These are phyloP conservation scores for Pipa parva DNA, from an alignment of 2,113 vertebrate species.

Conservation along the genomic window DNA sequence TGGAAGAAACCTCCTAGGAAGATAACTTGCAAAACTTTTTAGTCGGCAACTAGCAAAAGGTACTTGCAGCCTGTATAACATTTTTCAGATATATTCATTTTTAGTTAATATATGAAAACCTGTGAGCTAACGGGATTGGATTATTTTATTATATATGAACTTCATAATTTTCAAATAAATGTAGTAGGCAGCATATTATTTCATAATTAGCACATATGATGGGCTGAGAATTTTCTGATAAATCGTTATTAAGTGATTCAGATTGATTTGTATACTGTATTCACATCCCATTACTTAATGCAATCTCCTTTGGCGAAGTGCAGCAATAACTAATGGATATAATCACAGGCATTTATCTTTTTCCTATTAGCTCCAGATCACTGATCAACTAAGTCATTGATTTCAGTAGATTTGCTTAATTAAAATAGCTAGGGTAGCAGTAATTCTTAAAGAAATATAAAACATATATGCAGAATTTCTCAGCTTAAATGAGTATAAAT, in stretches of 20 bases:
- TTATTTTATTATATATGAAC: background rate
- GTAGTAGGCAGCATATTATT: slow-evolving; percentile 2
- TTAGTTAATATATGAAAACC: too few species aligned
- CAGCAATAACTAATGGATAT: slow-evolving; percentile 27
- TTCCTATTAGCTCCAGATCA: slow-evolving; percentile 36
- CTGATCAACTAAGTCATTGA: slow-evolving; percentile 38
- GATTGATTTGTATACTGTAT: slow-evolving; percentile 14
- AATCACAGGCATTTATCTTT: slow-evolving; percentile 39
- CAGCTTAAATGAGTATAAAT: too few species aligned
- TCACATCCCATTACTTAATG: slow-evolving; percentile 3
- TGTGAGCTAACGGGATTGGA: too few species aligned
- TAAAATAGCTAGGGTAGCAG: slow-evolving; percentile 19
- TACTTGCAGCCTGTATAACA: too few species aligned
- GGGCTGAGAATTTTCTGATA: background rate
- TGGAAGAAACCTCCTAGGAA: too few species aligned
- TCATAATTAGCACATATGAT: slow-evolving; percentile 3
- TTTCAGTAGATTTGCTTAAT: slow-evolving; percentile 36
- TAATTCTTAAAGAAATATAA: slow-evolving; percentile 19
- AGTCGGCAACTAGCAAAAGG: too few species aligned
- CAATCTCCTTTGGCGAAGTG: slow-evolving; percentile 7
- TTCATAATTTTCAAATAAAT: background rate
- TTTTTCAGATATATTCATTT: too few species aligned
- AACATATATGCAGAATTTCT: background rate
- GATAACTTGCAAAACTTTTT: too few species aligned
- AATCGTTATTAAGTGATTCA: slow-evolving; percentile 15